A percentile compares a stretch with the other conserved stretches of the same genome.
phyloP scores from a whole-genome alignment of 1,140 invertebrate genomes.

The Pissodes strobi region DNA sequence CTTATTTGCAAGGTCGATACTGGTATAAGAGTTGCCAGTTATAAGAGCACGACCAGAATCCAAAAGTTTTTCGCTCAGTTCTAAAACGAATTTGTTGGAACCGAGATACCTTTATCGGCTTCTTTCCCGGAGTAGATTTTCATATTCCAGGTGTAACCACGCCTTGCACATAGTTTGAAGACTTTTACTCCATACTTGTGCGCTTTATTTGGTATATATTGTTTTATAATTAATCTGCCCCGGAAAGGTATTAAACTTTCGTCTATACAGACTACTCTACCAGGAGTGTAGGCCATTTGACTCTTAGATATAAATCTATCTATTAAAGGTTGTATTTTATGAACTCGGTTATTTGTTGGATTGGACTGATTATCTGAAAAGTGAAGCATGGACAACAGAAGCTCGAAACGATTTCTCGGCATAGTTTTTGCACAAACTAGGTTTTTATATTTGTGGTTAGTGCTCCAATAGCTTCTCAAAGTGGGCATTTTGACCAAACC shows the following conservation, averaged over 20 bases:
- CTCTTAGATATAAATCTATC: no score
- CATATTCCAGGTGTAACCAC: constrained; percentile 48
- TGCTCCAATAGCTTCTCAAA: no score
- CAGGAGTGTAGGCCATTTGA: constrained; percentile 19
- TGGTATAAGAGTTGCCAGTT: constrained; percentile 54
- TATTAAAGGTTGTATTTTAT: background rate
- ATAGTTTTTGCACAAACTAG: background rate
- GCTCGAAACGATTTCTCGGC: no score
- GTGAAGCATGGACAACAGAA: no score
- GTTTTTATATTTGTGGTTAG: no score
- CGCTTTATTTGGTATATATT: constrained; percentile 12
- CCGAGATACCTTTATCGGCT: constrained; percentile 5
- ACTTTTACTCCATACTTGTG: constrained; percentile 47
- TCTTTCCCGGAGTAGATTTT: constrained; percentile 50
- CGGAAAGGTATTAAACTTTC: constrained; percentile 47
- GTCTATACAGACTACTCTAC: constrained; percentile 40
- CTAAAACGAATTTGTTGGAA: constrained; percentile 29
- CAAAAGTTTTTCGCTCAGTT: constrained; percentile 24
- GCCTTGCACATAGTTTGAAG: constrained; percentile 48
- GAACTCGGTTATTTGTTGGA: background rate
- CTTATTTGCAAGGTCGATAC: constrained; percentile 53
- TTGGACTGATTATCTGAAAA: background rate
- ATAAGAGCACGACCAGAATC: constrained; percentile 26
- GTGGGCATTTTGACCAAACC: background rate
- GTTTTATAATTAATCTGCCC: constrained; percentile 32